phyloP scores from a whole-genome alignment of 2,113 vertebrate species.

The Glaucidium brasilianum region DNA sequence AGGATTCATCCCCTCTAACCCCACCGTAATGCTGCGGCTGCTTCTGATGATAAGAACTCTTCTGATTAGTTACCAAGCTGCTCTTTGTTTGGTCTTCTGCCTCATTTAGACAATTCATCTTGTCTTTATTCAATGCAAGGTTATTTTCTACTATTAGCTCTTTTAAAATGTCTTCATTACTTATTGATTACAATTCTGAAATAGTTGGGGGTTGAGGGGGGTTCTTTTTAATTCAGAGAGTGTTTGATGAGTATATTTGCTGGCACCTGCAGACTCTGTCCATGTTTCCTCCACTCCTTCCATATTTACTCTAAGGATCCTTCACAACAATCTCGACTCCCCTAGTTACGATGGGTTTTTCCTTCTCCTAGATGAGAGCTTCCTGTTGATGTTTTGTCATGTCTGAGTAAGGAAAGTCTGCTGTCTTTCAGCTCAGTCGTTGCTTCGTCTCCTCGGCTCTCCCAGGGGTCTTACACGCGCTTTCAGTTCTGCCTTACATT shows the following conservation, averaged over 20 bases:
- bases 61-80: background rate
- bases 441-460: slow-evolving; percentile 22
- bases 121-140: background rate
- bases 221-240: background rate
- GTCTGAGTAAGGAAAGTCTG: background rate
- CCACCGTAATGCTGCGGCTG: background rate
- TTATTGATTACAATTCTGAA: background rate
- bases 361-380: background rate
- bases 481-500: slow-evolving; percentile 10
- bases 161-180: background rate
- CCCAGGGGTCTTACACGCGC: background rate
- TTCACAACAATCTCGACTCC: background rate
- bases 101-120: background rate
- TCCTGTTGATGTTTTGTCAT: background rate
- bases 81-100: background rate
- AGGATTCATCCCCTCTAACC: background rate
- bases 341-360: background rate
- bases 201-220: background rate
- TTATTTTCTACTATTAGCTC: background rate
- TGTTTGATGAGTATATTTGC: background rate
- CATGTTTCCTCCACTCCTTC: background rate
- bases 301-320: background rate
- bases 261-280: background rate
- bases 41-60: background rate
- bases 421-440: background rate